Percentiles rank a stretch among this genome's conserved stretches.
Evolutionary conservation across 2,113 vertebrate species (phyloP).

Genomic region (Misgurnus anguillicaudatus): DNA sequence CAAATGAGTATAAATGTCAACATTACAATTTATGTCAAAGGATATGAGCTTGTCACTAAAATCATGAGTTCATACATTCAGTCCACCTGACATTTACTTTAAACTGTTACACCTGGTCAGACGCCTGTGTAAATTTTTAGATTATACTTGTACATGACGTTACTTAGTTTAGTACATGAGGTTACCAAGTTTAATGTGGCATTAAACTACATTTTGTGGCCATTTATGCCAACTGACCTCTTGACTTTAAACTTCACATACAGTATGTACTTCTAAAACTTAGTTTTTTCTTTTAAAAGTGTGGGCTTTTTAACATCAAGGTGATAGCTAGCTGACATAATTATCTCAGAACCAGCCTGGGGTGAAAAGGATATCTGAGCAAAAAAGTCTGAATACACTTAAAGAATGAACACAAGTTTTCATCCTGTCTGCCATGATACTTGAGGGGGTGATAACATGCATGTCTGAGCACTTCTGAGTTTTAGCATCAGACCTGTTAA

Average conservation of each 20-base stretch:
- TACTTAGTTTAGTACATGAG: too few species aligned
- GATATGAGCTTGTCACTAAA: too few species aligned
- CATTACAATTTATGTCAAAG: too few species aligned
- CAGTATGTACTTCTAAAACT: not conserved
- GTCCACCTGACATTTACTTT: too few species aligned
- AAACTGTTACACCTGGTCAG: too few species aligned
- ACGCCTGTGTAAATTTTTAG: too few species aligned
- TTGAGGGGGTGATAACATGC: conserved; percentile 65
- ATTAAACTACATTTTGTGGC: too few species aligned
- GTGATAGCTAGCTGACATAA: conserved; percentile 43
- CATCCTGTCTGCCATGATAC: conserved; percentile 63
- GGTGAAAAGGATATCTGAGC: conserved; percentile 23
- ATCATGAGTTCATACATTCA: too few species aligned
- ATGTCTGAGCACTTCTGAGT: conserved; percentile 65
- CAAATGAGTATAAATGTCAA: too few species aligned
- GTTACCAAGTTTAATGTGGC: too few species aligned
- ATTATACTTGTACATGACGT: too few species aligned
- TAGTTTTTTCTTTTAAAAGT: conserved; percentile 29
- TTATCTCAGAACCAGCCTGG: conserved; percentile 32
- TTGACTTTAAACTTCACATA: not conserved
- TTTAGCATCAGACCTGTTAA: conserved; percentile 47
- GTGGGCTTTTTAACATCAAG: conserved; percentile 43
- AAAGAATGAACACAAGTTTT: conserved; percentile 48
- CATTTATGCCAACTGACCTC: too few species aligned
- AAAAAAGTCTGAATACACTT: conserved; percentile 49